These are phyloP conservation scores for Nymphalis io DNA, from an alignment of 1,140 invertebrate genomes.

Conservation along the genomic window DNA sequence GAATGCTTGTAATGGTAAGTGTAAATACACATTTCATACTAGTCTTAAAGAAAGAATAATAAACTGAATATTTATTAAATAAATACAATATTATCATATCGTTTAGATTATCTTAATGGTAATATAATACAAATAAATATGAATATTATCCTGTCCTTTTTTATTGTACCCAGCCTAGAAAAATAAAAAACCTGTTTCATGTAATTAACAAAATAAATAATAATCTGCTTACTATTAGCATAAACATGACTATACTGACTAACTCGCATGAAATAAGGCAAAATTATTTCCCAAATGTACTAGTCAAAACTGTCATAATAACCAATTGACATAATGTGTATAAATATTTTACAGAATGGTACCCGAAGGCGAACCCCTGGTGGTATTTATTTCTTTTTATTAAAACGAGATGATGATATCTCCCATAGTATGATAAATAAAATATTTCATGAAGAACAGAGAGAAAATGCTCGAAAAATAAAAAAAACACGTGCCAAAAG, in stretches of 20 bases:
- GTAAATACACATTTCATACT: neutral
- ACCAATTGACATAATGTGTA: neutral
- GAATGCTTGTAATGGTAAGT: slow-evolving; percentile 89
- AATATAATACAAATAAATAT: no score
- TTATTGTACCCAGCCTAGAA: no score
- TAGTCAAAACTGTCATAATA: no score
- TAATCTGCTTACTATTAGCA: neutral
- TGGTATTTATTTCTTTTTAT: slow-evolving; percentile 90
- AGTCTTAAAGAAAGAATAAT: neutral
- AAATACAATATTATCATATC: no score
- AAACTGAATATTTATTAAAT: no score
- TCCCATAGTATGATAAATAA: slow-evolving; percentile 85
- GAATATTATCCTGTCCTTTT: no score
- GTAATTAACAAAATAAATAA: neutral
- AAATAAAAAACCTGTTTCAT: no score
- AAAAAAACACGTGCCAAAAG: slow-evolving; percentile 80
- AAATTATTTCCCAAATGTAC: no score
- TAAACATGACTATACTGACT: no score
- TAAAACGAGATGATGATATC: slow-evolving; percentile 88
- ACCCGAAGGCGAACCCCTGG: slow-evolving; percentile 90
- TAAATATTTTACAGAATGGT: slow-evolving; percentile 84
- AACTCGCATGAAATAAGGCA: no score
- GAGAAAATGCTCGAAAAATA: slow-evolving; percentile 80
- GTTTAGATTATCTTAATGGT: no score
- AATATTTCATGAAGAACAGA: slow-evolving; percentile 87